These are phyloP conservation scores for Microchrysa polita DNA, from an alignment of 2,888 invertebrate genomes.

Conservation along the genomic window DNA sequence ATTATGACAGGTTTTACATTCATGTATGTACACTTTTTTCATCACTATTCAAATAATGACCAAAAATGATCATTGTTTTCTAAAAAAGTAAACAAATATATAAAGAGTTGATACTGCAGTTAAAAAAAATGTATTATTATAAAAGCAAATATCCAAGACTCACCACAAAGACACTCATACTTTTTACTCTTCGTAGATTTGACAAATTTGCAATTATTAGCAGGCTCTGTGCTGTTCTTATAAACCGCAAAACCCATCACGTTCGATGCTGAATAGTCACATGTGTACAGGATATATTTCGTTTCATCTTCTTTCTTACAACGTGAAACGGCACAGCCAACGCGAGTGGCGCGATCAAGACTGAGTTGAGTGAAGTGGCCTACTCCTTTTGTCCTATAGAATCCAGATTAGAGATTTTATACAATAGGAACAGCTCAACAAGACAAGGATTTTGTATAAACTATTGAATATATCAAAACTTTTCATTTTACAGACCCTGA, in stretches of 20 bases:
- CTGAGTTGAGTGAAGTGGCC: slow-evolving; percentile 19
- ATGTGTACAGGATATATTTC: background rate
- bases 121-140: no score
- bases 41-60: no score
- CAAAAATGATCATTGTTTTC: slow-evolving; percentile 4
- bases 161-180: slow-evolving; percentile 23
- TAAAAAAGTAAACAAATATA: background rate
- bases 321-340: slow-evolving; percentile 11
- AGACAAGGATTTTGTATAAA: no score
- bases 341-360: background rate
- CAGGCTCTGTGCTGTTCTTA: background rate
- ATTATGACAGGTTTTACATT: no score
- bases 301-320: background rate
- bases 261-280: slow-evolving; percentile 18
- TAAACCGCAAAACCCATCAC: slow-evolving; percentile 6
- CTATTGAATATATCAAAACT: no score
- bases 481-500: no score
- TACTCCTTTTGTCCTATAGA: slow-evolving; percentile 10
- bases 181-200: slow-evolving; percentile 12
- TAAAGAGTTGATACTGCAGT: background rate
- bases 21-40: no score
- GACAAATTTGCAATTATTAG: slow-evolving; percentile 5
- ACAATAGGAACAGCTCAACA: no score
- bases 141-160: background rate
- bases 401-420: no score